Evolutionary conservation across 2,888 invertebrate genomes (phyloP), one percentile per base, ranked within the genome.

Genomic region (Drosophila leonis): DNA sequence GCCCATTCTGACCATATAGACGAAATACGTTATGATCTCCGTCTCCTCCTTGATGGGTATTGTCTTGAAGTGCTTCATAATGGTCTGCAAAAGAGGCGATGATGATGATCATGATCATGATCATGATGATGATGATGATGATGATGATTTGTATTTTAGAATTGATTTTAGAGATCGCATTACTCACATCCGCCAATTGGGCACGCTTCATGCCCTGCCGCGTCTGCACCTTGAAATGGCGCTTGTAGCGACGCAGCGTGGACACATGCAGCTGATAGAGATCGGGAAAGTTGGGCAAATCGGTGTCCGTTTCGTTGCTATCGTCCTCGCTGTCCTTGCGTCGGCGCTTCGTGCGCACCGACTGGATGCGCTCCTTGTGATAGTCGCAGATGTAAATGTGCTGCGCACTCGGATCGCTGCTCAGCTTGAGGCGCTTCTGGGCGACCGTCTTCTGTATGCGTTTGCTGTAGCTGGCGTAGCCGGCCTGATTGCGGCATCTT

Each of bases 371-470:
- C 92, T 96, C 96, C 94, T 99, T 99, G 93, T 99, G 99, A 91
- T 96, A 96, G 92, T 99, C 99, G 94, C 99, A 99, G 90, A 99
- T 99, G 92, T 99, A 98, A 86, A 97, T 98, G 92, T 99, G 98
- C 85, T 97, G 95, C 42, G 97, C 98, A 91, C 94, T 94, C 81
- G 94, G 95, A 94, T 98, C 98, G 84, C 97, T 96, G 92, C 96
- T 96, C 46, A 99, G 95, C 92, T 98, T 98, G 46, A 99, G 95
- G 90, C 97, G 95, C 90, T 98, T 95, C 91, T 98, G 98, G 60
- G 97, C 96, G 39, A 98, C 98, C 65, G 97, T 98, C 93, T 98
- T 98, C 93, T 98, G 98, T 89, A 99, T 98, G 83, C 98, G 95
- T 93, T 99, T 98, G 93, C 98, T 98, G 94, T 98, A 99, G 51